phyloP scores from a whole-genome alignment of 2,888 invertebrate species.

The Pterostichus madidus region DNA sequence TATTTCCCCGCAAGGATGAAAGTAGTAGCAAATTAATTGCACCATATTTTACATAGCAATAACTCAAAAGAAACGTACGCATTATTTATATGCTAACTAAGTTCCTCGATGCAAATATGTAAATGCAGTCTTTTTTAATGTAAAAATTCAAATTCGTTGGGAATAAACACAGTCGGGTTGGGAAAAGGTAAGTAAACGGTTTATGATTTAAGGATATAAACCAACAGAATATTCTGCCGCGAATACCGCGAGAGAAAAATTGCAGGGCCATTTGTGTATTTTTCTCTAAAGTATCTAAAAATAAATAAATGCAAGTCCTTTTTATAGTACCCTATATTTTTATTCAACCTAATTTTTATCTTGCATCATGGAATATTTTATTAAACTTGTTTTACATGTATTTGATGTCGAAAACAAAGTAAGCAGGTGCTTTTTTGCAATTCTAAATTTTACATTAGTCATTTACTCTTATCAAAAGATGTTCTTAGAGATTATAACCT shows the following conservation, averaged over 20 bases:
- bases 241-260: conserved; percentile 29
- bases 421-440: no score
- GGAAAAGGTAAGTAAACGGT: conserved; percentile 51
- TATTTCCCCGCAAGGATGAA: conserved; percentile 6
- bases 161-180: conserved; percentile 34
- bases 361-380: background rate
- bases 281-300: conserved; percentile 28
- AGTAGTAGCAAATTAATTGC: conserved; percentile 40
- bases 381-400: no score
- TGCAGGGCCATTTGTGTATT: conserved; percentile 27
- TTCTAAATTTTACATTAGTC: no score
- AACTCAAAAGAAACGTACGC: conserved; percentile 60
- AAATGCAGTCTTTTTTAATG: conserved; percentile 62
- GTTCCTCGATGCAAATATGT: conserved; percentile 64
- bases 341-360: background rate
- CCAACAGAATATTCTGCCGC: conserved; percentile 43
- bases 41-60: conserved; percentile 59
- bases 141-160: conserved; percentile 59
- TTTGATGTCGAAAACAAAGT: no score
- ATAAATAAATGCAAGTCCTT: conserved; percentile 9
- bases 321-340: background rate
- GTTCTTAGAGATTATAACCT: no score
- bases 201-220: conserved; percentile 56
- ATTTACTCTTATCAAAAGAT: no score
- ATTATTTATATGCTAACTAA: conserved; percentile 66